phyloP scores from a whole-genome alignment of 2,797 vertebrate genomes.

The Myotis myotis region DNA sequence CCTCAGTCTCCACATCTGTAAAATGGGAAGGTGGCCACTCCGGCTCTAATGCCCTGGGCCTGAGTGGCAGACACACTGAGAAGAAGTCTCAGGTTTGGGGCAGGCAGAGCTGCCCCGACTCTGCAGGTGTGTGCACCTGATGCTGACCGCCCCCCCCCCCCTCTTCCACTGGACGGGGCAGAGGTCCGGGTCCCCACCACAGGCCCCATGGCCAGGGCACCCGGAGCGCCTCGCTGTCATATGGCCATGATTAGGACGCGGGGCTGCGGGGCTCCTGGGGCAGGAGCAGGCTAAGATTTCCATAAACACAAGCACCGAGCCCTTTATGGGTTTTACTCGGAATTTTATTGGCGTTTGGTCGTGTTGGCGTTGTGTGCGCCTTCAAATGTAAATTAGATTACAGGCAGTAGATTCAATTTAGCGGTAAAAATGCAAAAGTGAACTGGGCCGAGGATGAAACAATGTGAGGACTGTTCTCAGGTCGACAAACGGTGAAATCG shows the following conservation, averaged over 20 bases:
- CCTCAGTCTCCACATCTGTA: neutral
- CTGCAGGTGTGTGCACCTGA: constrained; percentile 69
- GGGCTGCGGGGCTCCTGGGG: constrained; percentile 72
- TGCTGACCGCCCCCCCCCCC: fast-evolving
- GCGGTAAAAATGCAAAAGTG: constrained; percentile 83
- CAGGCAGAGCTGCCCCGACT: neutral
- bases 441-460: constrained; percentile 80
- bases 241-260: constrained; percentile 83
- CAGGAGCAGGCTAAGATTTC: constrained; percentile 85
- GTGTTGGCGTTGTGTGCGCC: constrained; percentile 83
- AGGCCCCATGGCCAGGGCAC: constrained; percentile 9
- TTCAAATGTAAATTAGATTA: constrained; percentile 87
- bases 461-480: constrained; percentile 82
- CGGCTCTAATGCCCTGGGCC: neutral
- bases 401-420: constrained; percentile 86
- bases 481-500: constrained; percentile 79
- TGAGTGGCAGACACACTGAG: neutral
- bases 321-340: constrained; percentile 85
- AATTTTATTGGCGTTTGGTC: constrained; percentile 84
- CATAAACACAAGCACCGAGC: constrained; percentile 85
- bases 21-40: neutral
- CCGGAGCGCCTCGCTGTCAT: constrained; percentile 78
- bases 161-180: neutral
- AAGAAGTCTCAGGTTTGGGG: neutral
- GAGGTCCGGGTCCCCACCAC: neutral